Conservation (phyloP, 2,113 vertebrate species). For the Nothocercus julius region DNA sequence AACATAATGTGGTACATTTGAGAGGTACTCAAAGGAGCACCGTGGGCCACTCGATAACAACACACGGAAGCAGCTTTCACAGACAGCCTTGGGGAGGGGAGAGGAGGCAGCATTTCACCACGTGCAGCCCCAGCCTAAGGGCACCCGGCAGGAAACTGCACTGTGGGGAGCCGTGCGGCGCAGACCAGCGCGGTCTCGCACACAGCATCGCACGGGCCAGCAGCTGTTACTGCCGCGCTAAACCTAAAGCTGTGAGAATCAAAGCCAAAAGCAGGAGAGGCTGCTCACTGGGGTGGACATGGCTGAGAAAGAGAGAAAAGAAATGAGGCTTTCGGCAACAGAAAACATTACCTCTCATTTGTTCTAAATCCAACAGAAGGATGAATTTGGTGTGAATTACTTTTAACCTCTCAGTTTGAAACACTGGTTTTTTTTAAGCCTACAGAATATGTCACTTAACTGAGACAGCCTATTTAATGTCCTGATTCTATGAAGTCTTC, state of each 20-base stretch:
- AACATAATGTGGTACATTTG: background rate
- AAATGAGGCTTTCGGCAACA: background rate
- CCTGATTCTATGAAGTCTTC: background rate
- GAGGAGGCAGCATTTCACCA: background rate
- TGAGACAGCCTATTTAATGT: background rate
- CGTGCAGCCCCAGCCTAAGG: background rate
- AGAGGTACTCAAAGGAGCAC: background rate
- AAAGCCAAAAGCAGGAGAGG: background rate
- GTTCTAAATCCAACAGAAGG: background rate
- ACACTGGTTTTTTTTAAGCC: background rate
- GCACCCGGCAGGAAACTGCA: background rate
- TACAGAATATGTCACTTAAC: background rate
- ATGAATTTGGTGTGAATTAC: background rate
- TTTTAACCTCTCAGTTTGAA: background rate
- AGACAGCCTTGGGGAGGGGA: background rate
- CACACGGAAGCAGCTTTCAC: background rate
- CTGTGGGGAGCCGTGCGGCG: background rate
- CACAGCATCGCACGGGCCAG: fast-evolving
- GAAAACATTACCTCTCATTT: background rate
- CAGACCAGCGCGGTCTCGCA: background rate
- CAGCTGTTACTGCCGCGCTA: background rate
- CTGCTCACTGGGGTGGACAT: background rate
- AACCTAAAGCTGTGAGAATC: background rate
- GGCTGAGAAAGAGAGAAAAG: background rate
- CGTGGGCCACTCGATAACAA: background rate